Conservation (phyloP, 2,888 invertebrate species). For the Nezara viridula region DNA sequence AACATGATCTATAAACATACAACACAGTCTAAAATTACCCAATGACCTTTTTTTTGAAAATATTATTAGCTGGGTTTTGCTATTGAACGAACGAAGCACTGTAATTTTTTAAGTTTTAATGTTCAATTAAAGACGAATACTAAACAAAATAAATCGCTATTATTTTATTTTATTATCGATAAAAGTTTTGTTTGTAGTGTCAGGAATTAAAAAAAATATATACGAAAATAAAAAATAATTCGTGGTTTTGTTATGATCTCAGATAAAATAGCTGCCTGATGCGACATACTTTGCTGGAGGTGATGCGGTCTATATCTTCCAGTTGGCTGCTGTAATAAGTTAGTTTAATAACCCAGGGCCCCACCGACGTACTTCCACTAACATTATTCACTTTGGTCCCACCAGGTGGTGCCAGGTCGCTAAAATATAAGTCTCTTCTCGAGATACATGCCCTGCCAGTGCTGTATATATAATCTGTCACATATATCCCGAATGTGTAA, state of each 20-base stretch:
- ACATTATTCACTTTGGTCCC: not conserved
- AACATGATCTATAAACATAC: no score
- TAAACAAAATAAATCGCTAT: no score
- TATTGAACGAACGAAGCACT: no score
- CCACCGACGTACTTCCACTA: slow-evolving; percentile 14
- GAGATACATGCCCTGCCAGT: not conserved
- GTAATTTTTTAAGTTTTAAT: no score
- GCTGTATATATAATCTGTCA: slow-evolving; percentile 12
- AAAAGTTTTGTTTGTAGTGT: no score
- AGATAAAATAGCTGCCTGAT: not conserved
- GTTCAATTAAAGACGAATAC: no score
- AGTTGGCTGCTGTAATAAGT: slow-evolving; percentile 12
- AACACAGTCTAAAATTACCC: no score
- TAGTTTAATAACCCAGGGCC: slow-evolving; percentile 8
- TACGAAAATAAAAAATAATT: not conserved
- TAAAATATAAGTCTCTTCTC: slow-evolving; percentile 12
- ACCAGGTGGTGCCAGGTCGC: not conserved
- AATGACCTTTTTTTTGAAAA: no score
- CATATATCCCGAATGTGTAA: not conserved
- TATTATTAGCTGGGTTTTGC: no score
- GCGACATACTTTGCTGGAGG: not conserved
- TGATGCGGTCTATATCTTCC: slow-evolving; percentile 21
- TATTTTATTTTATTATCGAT: no score
- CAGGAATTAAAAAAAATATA: no score
- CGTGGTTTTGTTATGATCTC: not conserved